Evolutionary conservation across 2,888 invertebrate species (phyloP).

Genomic region (Gonocerus acuteangulatus): DNA sequence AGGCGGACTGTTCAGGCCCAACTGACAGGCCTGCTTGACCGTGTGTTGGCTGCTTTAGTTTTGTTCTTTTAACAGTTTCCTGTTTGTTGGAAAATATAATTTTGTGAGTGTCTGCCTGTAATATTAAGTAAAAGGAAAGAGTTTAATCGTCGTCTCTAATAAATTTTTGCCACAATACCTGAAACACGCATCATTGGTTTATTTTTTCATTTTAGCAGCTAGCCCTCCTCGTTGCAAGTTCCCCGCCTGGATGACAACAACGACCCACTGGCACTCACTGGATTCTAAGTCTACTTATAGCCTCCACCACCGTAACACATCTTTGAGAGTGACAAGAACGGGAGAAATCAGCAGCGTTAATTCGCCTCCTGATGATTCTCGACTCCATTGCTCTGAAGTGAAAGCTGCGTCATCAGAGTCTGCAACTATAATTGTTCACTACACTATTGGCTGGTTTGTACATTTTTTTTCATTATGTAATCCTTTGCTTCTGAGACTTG

Average conservation of each 20-base stretch:
- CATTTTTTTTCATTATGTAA: no score
- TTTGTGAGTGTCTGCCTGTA: no score
- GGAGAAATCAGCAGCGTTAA: constrained; percentile 48
- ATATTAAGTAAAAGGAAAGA: no score
- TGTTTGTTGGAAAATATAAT: no score
- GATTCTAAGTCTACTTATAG: constrained; percentile 79
- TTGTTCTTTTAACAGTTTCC: no score
- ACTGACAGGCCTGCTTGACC: no score
- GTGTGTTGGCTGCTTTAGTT: no score
- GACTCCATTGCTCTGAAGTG: constrained; percentile 58
- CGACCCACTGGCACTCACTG: constrained; percentile 80
- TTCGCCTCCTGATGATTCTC: constrained; percentile 60
- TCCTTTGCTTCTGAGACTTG: no score
- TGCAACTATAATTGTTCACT: constrained; percentile 57
- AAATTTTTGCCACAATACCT: no score
- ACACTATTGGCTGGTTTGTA: constrained; percentile 65
- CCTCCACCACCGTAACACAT: constrained; percentile 72
- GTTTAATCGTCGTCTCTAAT: no score
- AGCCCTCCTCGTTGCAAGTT: constrained; percentile 73
- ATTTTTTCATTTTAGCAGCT: constrained; percentile 52
- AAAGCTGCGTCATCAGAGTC: constrained; percentile 53
- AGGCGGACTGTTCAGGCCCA: no score
- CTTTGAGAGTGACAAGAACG: constrained; percentile 53
- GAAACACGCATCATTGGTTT: no score
- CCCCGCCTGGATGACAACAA: constrained; percentile 77